These are phyloP conservation scores for Neoniphon sammara DNA, from an alignment of 2,797 vertebrate genomes.

Conservation along the genomic window DNA sequence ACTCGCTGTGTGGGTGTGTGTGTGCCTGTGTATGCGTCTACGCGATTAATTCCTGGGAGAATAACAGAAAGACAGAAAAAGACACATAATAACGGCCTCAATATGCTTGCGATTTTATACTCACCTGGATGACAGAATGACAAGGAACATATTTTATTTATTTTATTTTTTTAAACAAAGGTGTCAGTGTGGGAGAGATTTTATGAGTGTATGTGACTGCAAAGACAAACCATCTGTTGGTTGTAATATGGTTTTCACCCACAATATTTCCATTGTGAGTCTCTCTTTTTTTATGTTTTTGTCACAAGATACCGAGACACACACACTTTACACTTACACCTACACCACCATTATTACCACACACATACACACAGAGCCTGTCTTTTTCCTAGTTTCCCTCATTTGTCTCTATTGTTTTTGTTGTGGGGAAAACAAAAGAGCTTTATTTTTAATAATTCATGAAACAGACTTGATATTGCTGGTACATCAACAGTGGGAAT, in stretches of 20 bases:
- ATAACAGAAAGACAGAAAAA: neutral
- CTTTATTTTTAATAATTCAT: slow-evolving; percentile 76
- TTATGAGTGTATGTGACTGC: neutral
- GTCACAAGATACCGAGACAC: neutral
- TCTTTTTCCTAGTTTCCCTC: slow-evolving; percentile 36
- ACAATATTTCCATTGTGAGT: neutral
- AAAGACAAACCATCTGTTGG: neutral
- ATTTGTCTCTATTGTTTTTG: slow-evolving; percentile 66
- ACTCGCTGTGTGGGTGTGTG: neutral
- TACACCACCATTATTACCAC: neutral
- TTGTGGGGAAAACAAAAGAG: slow-evolving; percentile 70
- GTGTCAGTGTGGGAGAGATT: neutral
- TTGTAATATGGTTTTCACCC: neutral
- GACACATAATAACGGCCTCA: neutral
- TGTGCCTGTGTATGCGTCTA: neutral
- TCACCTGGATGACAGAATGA: neutral
- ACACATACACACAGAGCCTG: slow-evolving; percentile 2
- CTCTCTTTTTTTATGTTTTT: neutral
- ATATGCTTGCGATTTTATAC: neutral
- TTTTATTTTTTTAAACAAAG: neutral
- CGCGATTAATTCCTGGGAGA: neutral
- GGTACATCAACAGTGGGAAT: slow-evolving; percentile 68
- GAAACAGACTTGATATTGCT: slow-evolving; percentile 70
- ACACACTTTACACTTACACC: slow-evolving; percentile 13
- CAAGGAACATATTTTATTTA: neutral